Conservation (phyloP, 2,113 vertebrate species). For the Clarias macrocephalus region DNA sequence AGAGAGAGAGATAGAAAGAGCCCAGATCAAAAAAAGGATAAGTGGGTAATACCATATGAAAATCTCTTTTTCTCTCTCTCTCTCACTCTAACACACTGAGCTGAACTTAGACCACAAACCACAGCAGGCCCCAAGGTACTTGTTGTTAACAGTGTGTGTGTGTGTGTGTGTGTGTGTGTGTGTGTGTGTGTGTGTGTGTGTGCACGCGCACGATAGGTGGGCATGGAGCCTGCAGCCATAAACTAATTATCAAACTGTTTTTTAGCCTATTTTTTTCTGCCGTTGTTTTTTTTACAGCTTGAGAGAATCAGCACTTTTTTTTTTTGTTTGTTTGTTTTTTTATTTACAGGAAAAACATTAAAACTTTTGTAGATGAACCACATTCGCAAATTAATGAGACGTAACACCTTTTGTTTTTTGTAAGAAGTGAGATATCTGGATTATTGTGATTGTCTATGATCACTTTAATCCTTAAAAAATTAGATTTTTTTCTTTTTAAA, state of each 20-base stretch:
- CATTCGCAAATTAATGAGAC: neutral
- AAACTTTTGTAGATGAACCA: neutral
- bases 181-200: slow-evolving; percentile 36
- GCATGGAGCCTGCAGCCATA: neutral
- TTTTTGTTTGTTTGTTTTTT: too few relatives aligned
- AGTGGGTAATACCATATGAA: slow-evolving; percentile 14
- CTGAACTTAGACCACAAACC: slow-evolving; percentile 37
- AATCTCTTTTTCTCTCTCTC: slow-evolving; percentile 10
- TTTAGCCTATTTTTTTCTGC: neutral
- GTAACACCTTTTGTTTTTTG: neutral
- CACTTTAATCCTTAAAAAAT: too few relatives aligned
- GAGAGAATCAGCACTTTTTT: neutral
- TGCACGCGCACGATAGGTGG: neutral
- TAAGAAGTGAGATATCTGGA: neutral
- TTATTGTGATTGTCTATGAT: neutral
- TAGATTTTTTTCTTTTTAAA: too few relatives aligned
- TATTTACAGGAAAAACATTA: neutral
- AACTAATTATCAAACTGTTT: slow-evolving; percentile 19
- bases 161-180: slow-evolving; percentile 21
- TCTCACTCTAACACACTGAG: neutral
- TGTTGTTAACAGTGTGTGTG: slow-evolving; percentile 4
- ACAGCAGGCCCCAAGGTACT: slow-evolving; percentile 42
- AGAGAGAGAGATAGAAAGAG: neutral
- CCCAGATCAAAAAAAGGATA: slow-evolving; percentile 1
- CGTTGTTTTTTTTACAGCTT: neutral